These are phyloP conservation scores for Carabus problematicus DNA, from an alignment of 2,888 invertebrate genomes.

Conservation along the genomic window DNA sequence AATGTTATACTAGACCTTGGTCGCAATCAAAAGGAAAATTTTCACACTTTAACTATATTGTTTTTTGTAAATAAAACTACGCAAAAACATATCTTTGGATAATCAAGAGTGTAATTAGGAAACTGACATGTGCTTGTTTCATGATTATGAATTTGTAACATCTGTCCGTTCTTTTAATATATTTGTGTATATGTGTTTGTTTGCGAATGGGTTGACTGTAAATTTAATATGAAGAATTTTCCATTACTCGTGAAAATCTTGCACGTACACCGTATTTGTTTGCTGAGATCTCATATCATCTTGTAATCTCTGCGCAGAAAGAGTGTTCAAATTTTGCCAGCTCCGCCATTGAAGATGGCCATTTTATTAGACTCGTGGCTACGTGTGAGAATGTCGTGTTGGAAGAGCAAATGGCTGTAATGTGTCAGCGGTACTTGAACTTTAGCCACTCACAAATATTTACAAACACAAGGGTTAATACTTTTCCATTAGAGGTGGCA, in stretches of 20 bases:
- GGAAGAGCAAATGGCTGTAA: slow-evolving; percentile 8
- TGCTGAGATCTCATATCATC: slow-evolving; percentile 12
- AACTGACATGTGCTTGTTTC: too few species aligned
- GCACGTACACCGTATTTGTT: slow-evolving; percentile 13
- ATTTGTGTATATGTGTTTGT: too few species aligned
- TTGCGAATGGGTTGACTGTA: too few species aligned
- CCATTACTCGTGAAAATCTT: slow-evolving; percentile 2
- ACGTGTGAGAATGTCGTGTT: background rate
- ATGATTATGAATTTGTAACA: too few species aligned
- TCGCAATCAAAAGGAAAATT: too few species aligned
- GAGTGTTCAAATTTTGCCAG: slow-evolving; percentile 13
- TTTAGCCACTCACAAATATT: background rate
- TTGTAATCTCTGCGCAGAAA: slow-evolving; percentile 9
- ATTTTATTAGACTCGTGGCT: slow-evolving; percentile 13
- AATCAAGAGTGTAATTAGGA: too few species aligned
- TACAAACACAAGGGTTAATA: background rate
- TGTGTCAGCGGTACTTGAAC: slow-evolving; percentile 1
- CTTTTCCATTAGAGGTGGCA: background rate
- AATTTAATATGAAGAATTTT: too few species aligned
- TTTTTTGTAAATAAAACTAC: too few species aligned
- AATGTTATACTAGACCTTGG: too few species aligned
- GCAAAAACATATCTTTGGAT: too few species aligned
- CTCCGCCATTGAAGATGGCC: slow-evolving; percentile 18
- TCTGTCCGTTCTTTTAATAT: too few species aligned
- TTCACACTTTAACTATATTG: too few species aligned